Conservation (phyloP, 2,797 vertebrate genomes). For the Anolis apletophallus region DNA sequence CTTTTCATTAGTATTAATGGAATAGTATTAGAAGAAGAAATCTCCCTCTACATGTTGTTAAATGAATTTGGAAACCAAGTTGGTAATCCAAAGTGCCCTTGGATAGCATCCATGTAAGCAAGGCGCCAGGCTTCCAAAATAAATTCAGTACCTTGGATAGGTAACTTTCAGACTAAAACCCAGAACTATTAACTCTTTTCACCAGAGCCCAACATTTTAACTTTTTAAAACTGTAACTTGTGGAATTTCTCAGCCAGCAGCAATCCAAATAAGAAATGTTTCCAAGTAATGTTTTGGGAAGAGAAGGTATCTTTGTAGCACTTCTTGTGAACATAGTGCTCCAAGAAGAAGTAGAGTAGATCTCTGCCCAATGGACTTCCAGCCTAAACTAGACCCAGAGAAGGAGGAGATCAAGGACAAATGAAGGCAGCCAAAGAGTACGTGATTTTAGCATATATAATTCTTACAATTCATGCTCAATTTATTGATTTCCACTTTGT, state of each 20-base stretch:
- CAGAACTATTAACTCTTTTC: background rate
- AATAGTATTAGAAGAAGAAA: background rate
- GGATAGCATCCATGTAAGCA: background rate
- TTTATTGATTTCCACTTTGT: background rate
- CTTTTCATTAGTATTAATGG: constrained; percentile 27
- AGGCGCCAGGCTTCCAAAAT: too few species aligned
- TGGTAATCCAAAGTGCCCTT: background rate
- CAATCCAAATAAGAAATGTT: too few species aligned
- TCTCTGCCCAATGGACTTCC: background rate
- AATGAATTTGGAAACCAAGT: constrained; percentile 13
- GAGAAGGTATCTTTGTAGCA: background rate
- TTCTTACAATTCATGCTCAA: background rate
- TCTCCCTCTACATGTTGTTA: background rate
- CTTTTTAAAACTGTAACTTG: too few species aligned
- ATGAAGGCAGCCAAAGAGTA: background rate
- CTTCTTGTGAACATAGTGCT: background rate
- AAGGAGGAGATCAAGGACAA: background rate
- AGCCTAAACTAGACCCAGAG: background rate
- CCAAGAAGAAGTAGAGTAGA: background rate
- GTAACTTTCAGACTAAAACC: too few species aligned
- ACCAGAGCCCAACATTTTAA: too few species aligned
- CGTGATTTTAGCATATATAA: background rate
- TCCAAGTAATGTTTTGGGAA: too few species aligned
- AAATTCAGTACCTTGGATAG: too few species aligned
- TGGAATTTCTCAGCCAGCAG: too few species aligned